Conservation (phyloP, 2,113 vertebrate genomes). For the Gopherus flavomarginatus region DNA sequence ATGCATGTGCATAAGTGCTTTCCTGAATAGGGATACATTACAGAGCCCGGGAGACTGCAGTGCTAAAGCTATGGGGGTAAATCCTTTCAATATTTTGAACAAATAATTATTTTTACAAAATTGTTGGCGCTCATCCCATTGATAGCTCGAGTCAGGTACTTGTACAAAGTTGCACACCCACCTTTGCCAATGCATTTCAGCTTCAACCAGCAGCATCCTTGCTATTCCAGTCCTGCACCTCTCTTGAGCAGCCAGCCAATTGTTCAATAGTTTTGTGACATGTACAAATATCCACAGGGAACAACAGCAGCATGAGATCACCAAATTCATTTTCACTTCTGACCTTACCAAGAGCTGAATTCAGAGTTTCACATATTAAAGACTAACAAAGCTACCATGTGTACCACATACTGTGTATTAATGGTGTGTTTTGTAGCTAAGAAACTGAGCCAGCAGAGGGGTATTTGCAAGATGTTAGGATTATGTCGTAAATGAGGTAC, state of each 20-base stretch:
- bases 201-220: not conserved
- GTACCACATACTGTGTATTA: not conserved
- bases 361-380: not conserved
- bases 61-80: not conserved
- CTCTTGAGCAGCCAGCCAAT: not conserved
- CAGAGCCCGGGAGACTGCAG: not conserved
- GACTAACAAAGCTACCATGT: not conserved
- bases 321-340: not conserved
- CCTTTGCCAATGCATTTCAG: not conserved
- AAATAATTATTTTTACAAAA: not conserved
- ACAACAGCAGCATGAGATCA: not conserved
- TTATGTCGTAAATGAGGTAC: not conserved
- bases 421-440: not conserved
- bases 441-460: not conserved
- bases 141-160: not conserved
- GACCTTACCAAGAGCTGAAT: not conserved
- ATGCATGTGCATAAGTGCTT: not conserved
- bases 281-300: not conserved
- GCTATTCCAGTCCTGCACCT: not conserved
- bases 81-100: not conserved
- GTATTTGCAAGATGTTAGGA: not conserved
- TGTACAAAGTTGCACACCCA: not conserved
- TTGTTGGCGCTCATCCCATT: not conserved
- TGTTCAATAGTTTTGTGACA: not conserved
- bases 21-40: not conserved